phyloP scores from a whole-genome alignment of 2,797 vertebrate genomes.

The Premnoplex brunnescens region DNA sequence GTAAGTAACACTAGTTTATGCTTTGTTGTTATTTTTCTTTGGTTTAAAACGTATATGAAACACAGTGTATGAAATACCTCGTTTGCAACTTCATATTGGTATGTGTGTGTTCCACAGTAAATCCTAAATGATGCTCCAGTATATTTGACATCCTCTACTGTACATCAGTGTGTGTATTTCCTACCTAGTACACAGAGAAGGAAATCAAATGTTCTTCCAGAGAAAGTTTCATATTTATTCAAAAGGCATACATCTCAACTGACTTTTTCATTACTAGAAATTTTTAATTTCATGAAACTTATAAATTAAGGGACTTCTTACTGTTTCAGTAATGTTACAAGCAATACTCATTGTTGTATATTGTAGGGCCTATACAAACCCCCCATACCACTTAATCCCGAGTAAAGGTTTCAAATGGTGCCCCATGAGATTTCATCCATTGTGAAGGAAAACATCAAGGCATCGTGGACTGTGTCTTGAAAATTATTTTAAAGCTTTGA shows the following conservation, averaged over 20 bases:
- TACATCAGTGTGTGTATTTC: neutral
- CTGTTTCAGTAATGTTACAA: neutral
- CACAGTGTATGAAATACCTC: neutral
- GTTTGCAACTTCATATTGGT: neutral
- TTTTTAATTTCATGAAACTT: neutral
- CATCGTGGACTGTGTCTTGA: neutral
- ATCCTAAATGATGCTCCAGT: neutral
- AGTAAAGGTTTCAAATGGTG: neutral
- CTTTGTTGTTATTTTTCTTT: neutral
- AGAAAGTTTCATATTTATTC: conserved; percentile 25
- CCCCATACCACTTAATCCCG: neutral
- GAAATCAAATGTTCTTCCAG: conserved; percentile 1
- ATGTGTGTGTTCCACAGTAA: neutral
- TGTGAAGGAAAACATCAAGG: neutral
- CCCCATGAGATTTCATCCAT: neutral
- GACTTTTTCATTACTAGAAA: neutral
- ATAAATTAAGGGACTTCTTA: conserved; percentile 1
- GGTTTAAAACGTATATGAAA: neutral
- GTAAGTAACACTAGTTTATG: neutral
- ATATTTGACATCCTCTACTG: neutral
- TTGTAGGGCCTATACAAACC: neutral
- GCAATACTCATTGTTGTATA: neutral
- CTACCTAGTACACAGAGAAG: neutral
- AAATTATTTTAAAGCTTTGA: conserved; percentile 10
- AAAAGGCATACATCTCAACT: neutral